Evolutionary conservation across 2,797 vertebrate species (phyloP), one percentile per base, ranked within the genome.

Genomic region (Ptychobarbus kaznakovi): DNA sequence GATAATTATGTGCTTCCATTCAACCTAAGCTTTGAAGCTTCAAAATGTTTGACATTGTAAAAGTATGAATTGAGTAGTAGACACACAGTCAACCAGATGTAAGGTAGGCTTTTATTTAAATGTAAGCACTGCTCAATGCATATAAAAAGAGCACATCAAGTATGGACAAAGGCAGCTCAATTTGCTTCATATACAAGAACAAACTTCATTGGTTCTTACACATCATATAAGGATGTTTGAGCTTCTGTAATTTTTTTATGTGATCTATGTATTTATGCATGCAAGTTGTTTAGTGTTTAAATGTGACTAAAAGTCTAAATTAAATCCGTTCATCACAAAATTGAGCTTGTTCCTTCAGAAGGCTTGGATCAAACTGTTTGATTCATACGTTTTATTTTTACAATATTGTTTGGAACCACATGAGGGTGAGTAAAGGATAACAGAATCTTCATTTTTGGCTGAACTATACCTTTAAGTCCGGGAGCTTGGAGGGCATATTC

Each of bases 31-130:
- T 15, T 53, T 22, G 3, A 69, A 69, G 18, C 66, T 69, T 20
- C 6, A 35, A 73, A 18, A 16, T 20, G 46, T 20, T 35, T 38
- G 32, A 18, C 25, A 73, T 9, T 73, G 25, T 49, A 32, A 25
- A 73, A 28, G 7, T 42, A 9, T 28, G 1, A 73, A 46, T 46
- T 13, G 2, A 70, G 38, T 70, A 63, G 12, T 32, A 32, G 32
- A 32, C 32, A 32, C 32, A 32, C 32, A 32, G 32, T 32, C 32
- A 3, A 32, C 32, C 6, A 15, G 6, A 25, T 72, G 16, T 46
- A 42, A 73, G 46, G 16, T 28, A 28, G 42, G n/a, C n/a, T 73
- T 49, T 73, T 73, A 73, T 49, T 49, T 13, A 73, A 25, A 73
- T 49, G 25, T 73, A 49, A 73, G 28, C 70, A 73, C 25, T 28